Percentiles rank a stretch among this genome's conserved stretches.
phyloP scores from a whole-genome alignment of 2,888 invertebrate genomes.

The Drosophila maculinotata region DNA sequence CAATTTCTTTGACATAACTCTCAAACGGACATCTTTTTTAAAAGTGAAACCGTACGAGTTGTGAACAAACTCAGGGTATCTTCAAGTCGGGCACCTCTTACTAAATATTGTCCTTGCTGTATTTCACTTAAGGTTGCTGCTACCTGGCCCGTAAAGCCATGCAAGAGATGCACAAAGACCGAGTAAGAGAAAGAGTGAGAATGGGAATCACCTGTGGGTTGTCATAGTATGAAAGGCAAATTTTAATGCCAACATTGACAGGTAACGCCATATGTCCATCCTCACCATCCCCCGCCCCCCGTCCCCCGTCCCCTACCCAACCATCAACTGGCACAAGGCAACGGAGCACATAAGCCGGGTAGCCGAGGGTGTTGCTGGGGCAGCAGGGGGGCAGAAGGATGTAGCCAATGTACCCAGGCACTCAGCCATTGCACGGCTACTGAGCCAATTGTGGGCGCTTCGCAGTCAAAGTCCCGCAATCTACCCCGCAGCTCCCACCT shows the following conservation, averaged over 20 bases:
- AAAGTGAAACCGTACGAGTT: no score
- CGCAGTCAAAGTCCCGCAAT: not conserved
- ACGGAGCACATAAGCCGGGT: slow-evolving; percentile 68
- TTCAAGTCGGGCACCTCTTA: no score
- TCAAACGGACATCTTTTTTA: no score
- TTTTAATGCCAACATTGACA: slow-evolving; percentile 80
- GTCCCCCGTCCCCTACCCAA: no score
- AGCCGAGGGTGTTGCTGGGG: not conserved
- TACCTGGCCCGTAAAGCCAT: slow-evolving; percentile 18
- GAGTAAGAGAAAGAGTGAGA: not conserved
- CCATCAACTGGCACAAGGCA: slow-evolving; percentile 38
- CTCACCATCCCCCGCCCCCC: no score
- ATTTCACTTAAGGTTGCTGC: slow-evolving; percentile 13
- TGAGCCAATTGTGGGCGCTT: slow-evolving; percentile 55
- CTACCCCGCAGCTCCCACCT: not conserved
- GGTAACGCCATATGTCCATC: slow-evolving; percentile 48
- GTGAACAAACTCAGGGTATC: no score
- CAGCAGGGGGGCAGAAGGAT: slow-evolving; percentile 5
- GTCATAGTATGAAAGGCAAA: slow-evolving; percentile 69
- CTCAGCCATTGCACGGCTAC: slow-evolving; percentile 65
- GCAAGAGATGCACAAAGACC: slow-evolving; percentile 1
- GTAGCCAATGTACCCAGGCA: slow-evolving; percentile 62
- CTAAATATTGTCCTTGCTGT: no score
- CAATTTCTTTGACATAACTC: no score
- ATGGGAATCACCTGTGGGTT: slow-evolving; percentile 63